Evolutionary conservation across 2,888 invertebrate species (phyloP).

Genomic region (Hyalella azteca): DNA sequence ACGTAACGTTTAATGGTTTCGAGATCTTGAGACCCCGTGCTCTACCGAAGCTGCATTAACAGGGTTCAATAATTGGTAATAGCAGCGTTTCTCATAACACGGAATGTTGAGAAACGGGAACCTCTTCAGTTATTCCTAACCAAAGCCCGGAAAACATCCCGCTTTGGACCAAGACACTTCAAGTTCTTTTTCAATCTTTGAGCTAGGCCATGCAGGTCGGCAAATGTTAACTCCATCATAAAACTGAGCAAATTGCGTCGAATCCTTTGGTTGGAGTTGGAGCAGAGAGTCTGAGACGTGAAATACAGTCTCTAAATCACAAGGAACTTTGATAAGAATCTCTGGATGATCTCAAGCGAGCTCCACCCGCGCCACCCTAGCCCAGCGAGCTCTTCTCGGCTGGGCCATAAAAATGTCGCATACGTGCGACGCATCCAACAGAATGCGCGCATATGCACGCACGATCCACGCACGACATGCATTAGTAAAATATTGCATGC

Average conservation of each 20-base stretch:
- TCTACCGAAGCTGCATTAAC: background rate
- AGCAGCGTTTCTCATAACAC: background rate
- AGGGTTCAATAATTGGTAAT: conserved; percentile 3
- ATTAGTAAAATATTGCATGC: too few species aligned
- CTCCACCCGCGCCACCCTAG: conserved; percentile 14
- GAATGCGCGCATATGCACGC: too few species aligned
- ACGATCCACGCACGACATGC: too few species aligned
- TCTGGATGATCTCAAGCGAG: conserved; percentile 22
- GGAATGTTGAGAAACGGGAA: background rate
- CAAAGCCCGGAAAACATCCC: background rate
- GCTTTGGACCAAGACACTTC: background rate
- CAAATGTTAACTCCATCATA: conserved; percentile 36
- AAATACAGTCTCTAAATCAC: conserved; percentile 34
- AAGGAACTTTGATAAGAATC: conserved; percentile 30
- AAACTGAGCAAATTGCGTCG: conserved; percentile 31
- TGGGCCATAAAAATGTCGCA: conserved; percentile 6
- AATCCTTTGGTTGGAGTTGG: conserved; percentile 27
- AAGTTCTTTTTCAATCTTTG: conserved; percentile 24
- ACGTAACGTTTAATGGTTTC: too few species aligned
- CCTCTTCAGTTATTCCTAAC: background rate
- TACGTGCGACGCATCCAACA: background rate
- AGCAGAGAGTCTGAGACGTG: conserved; percentile 27
- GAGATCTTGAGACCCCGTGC: too few species aligned
- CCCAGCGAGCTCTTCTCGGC: conserved; percentile 5
- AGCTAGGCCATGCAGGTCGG: background rate